Evolutionary conservation across 2,113 vertebrate species (phyloP).

Genomic region (Ibidorhyncha struthersii): DNA sequence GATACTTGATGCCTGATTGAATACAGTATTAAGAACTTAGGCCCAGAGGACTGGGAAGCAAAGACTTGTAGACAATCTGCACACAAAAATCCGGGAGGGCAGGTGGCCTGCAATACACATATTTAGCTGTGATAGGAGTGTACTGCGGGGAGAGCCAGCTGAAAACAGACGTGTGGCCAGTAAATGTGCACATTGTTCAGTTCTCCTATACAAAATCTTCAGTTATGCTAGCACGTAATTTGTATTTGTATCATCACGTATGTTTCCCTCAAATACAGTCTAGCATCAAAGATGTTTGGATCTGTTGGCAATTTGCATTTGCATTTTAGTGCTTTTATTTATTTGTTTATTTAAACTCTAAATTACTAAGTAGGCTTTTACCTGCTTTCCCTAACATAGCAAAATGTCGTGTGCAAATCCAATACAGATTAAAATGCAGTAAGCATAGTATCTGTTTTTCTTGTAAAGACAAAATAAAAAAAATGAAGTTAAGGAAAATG

Average conservation of each 20-base stretch:
- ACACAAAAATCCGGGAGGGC: neutral
- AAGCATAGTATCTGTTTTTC: neutral
- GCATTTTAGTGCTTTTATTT: neutral
- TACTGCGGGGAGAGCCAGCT: accelerated
- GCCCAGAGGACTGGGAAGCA: neutral
- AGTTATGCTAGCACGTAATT: neutral
- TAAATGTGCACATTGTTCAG: neutral
- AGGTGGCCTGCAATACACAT: neutral
- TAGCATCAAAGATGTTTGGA: neutral
- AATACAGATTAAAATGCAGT: neutral
- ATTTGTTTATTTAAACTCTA: neutral
- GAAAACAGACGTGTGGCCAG: neutral
- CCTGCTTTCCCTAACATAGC: neutral
- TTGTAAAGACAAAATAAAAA: neutral
- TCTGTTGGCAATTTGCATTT: neutral
- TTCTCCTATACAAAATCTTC: neutral
- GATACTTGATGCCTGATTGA: neutral
- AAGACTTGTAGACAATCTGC: neutral
- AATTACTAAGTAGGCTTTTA: neutral
- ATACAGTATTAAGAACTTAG: neutral
- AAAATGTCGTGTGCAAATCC: neutral
- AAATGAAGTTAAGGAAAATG: neutral
- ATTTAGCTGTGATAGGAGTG: neutral
- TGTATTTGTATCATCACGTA: neutral
- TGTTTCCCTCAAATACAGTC: neutral